Conservation (phyloP, 2,113 vertebrate genomes). For the Coregonus clupeaformis region DNA sequence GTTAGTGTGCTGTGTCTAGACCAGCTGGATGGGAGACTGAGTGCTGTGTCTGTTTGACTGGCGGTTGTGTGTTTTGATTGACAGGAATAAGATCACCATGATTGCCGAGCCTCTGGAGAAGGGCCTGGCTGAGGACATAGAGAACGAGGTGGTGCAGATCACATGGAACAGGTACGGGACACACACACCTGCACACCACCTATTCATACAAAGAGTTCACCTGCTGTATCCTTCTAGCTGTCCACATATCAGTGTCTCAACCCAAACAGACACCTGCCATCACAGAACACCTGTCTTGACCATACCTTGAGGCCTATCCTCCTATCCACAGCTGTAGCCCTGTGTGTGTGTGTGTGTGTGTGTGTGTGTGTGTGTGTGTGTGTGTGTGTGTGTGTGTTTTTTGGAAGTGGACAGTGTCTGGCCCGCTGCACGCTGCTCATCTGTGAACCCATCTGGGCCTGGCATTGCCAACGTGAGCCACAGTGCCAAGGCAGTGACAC, state of each 20-base stretch:
- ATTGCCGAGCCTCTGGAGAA: slow-evolving; percentile 98
- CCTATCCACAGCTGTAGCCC: background rate
- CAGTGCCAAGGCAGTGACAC: slow-evolving; percentile 35
- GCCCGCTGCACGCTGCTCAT: slow-evolving; percentile 32
- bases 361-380: background rate
- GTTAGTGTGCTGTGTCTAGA: slow-evolving; percentile 5
- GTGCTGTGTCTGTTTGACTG: slow-evolving; percentile 25
- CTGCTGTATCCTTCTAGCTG: background rate
- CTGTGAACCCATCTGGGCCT: slow-evolving; percentile 56
- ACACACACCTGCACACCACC: background rate
- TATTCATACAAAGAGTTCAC: background rate
- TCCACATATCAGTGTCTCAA: background rate
- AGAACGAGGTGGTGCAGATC: slow-evolving; percentile 98
- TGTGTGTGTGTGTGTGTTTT: background rate
- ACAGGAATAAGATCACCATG: slow-evolving; percentile 99
- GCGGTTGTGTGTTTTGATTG: slow-evolving; percentile 46
- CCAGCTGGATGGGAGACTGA: background rate
- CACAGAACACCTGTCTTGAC: background rate
- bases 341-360: background rate
- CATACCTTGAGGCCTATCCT: background rate
- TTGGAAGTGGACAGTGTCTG: slow-evolving; percentile 6
- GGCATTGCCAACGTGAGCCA: slow-evolving; percentile 33
- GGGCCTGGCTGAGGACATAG: slow-evolving; percentile 95
- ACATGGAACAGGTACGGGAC: slow-evolving; percentile 92
- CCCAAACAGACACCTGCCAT: background rate